phyloP scores from a whole-genome alignment of 1,140 invertebrate genomes.

The Drosophila melanica region DNA sequence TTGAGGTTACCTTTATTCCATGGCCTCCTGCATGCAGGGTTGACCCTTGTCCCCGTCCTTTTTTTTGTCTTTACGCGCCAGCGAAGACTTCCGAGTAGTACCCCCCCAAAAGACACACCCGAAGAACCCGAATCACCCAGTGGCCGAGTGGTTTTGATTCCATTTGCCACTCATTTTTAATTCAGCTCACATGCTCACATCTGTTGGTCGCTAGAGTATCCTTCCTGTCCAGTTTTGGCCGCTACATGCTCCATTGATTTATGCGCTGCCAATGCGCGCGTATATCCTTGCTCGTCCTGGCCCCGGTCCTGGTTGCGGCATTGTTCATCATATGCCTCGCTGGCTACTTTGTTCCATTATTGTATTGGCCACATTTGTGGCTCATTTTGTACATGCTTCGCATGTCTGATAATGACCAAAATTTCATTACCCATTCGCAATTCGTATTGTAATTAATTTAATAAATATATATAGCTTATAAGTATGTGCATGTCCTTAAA shows the following conservation, averaged over 20 bases:
- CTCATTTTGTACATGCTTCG: constrained; percentile 72
- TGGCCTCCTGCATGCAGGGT: constrained; percentile 23
- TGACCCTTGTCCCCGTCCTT: constrained; percentile 50
- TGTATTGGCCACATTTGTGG: constrained; percentile 74
- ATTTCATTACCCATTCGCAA: constrained; percentile 79
- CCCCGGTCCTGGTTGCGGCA: constrained; percentile 24
- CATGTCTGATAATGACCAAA: constrained; percentile 77
- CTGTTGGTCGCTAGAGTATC: constrained; percentile 57
- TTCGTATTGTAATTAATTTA: constrained; percentile 81
- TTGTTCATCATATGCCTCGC: constrained; percentile 62
- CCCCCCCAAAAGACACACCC: constrained; percentile 19
- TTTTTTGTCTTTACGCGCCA: constrained; percentile 36
- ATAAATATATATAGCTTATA: constrained; percentile 53
- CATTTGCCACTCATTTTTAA: constrained; percentile 70
- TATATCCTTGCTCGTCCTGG: background rate
- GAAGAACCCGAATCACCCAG: constrained; percentile 4
- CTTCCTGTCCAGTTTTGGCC: constrained; percentile 62
- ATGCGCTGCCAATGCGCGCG: constrained; percentile 64
- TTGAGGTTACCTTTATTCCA: constrained; percentile 66
- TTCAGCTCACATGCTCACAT: constrained; percentile 77
- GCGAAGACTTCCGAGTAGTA: too few relatives aligned
- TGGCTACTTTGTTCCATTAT: constrained; percentile 75
- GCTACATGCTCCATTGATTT: constrained; percentile 74
- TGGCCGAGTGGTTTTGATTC: constrained; percentile 33
- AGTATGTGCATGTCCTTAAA: background rate